Evolutionary conservation across 2,113 vertebrate species (phyloP).

Genomic region (Corythaixoides concolor): DNA sequence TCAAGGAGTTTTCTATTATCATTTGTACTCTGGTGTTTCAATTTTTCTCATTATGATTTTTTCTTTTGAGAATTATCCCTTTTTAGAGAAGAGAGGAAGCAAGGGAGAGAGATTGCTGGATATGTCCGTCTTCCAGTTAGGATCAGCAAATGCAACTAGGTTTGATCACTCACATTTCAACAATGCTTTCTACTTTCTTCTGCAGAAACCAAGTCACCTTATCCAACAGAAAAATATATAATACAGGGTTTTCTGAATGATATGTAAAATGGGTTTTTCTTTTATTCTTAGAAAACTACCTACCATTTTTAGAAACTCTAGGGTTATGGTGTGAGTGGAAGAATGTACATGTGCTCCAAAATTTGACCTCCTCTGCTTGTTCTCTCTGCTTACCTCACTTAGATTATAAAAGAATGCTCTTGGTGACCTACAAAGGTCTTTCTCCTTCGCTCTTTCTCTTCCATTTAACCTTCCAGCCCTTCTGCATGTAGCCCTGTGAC

Average conservation of each 20-base stretch:
- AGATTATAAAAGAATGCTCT: not conserved
- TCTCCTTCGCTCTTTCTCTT: not conserved
- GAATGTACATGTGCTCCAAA: not conserved
- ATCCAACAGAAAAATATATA: not conserved
- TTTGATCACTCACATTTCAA: not conserved
- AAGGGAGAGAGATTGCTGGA: not conserved
- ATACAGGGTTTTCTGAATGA: not conserved
- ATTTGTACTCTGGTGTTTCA: not conserved
- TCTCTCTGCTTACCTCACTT: not conserved
- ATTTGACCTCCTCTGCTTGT: not conserved
- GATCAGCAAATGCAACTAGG: not conserved
- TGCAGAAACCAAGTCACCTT: not conserved
- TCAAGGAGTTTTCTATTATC: not conserved
- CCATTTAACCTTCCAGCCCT: not conserved
- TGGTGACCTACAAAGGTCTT: not conserved
- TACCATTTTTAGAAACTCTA: not conserved
- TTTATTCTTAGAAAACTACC: not conserved
- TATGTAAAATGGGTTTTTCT: not conserved
- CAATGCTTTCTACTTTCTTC: not conserved
- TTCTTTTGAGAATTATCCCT: constrained; percentile 17
- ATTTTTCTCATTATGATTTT: constrained; percentile 15
- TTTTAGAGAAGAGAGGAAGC: not conserved
- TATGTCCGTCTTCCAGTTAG: not conserved
- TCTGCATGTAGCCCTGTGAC: not conserved
- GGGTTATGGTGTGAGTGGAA: not conserved